phyloP scores from a whole-genome alignment of 2,113 vertebrate genomes.

The Heteronetta atricapilla region DNA sequence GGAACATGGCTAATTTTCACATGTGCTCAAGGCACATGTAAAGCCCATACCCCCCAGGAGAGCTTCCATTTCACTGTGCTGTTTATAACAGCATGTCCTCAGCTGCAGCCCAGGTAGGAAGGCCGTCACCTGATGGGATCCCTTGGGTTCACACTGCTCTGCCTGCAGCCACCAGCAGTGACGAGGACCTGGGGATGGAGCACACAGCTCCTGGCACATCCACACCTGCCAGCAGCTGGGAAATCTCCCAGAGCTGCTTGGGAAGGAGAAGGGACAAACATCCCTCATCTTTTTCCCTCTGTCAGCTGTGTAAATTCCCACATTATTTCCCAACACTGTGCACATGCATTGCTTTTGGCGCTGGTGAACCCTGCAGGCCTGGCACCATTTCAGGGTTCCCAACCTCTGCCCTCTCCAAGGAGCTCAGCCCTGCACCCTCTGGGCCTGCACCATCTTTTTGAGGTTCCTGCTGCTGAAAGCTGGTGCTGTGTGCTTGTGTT shows the following conservation, averaged over 20 bases:
- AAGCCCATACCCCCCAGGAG: neutral
- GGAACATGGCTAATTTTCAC: neutral
- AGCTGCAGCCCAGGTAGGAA: neutral
- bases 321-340: neutral
- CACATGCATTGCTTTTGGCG: accelerated
- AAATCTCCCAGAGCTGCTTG: neutral
- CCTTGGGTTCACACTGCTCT: neutral
- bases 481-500: neutral
- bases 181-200: neutral
- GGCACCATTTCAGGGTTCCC: neutral
- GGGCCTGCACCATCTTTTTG: neutral
- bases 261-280: neutral
- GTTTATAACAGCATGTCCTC: neutral
- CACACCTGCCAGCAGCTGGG: neutral
- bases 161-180: neutral
- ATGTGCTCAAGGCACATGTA: neutral
- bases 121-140: neutral
- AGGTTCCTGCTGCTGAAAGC: neutral
- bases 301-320: neutral
- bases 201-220: neutral
- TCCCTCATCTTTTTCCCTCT: neutral
- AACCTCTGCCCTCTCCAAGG: accelerated
- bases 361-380: neutral
- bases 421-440: neutral
- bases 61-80: neutral